These are phyloP conservation scores for Pangasius krempfi DNA, from an alignment of 2,797 vertebrate genomes.

Conservation along the genomic window DNA sequence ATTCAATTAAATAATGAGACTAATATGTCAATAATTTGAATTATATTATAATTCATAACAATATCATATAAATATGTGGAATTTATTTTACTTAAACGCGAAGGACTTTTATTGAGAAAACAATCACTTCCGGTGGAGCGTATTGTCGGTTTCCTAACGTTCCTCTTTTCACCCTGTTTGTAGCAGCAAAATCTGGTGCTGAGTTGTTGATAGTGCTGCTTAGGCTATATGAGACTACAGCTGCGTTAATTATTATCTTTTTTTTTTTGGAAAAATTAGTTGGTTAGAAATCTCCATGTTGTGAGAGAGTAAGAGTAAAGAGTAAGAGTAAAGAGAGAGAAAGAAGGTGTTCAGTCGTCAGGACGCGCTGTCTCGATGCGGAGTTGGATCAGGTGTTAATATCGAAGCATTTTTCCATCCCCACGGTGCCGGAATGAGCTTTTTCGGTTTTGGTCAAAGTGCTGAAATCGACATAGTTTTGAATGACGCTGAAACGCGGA, in stretches of 20 bases:
- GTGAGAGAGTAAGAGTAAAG: background rate
- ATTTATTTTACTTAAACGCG: background rate
- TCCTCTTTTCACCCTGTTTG: slow-evolving; percentile 17
- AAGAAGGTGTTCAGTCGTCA: slow-evolving; percentile 4
- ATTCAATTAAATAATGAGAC: background rate
- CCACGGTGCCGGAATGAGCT: slow-evolving; percentile 80
- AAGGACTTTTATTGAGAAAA: slow-evolving; percentile 40
- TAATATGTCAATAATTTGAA: background rate
- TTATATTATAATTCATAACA: background rate
- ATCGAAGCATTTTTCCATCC: slow-evolving; percentile 5
- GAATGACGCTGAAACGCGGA: slow-evolving; percentile 90
- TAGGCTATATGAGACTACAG: background rate
- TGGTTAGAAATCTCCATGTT: background rate
- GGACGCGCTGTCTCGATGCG: slow-evolving; percentile 48
- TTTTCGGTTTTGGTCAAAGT: slow-evolving; percentile 94
- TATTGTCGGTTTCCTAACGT: background rate
- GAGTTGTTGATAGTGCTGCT: background rate
- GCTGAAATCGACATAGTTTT: slow-evolving; percentile 92
- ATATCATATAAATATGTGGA: background rate
- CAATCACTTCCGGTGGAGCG: slow-evolving; percentile 4
- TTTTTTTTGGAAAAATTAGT: background rate
- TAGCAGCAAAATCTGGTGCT: background rate
- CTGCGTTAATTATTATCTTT: background rate
- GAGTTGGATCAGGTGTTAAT: slow-evolving; percentile 48
- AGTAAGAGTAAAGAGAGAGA: background rate